Conservation (phyloP, 2,888 invertebrate genomes). For the Gymnocheta viridis region DNA sequence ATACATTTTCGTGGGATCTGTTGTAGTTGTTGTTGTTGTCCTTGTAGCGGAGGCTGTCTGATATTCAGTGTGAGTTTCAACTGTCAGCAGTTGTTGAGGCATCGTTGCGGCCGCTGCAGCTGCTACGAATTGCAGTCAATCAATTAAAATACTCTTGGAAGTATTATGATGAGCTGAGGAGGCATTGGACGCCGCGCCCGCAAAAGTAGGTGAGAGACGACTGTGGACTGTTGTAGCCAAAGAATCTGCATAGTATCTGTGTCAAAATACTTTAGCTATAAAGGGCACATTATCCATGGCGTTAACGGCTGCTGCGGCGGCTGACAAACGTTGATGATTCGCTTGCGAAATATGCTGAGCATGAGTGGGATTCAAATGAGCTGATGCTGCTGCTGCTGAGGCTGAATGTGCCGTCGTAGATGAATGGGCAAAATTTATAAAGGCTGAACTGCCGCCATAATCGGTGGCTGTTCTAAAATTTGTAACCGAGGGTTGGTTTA, state of each 20-base stretch:
- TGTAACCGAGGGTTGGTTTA: slow-evolving; percentile 72
- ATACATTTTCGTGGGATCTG: slow-evolving; percentile 38
- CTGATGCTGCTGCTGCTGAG: slow-evolving; percentile 29
- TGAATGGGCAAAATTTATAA: slow-evolving; percentile 75
- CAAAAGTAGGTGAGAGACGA: slow-evolving; percentile 60
- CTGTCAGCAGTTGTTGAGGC: slow-evolving; percentile 57
- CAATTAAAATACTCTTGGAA: slow-evolving; percentile 78
- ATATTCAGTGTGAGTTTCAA: slow-evolving; percentile 61
- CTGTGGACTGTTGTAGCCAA: slow-evolving; percentile 73
- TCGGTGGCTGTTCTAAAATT: slow-evolving; percentile 73
- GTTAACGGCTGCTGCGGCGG: slow-evolving; percentile 74
- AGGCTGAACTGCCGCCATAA: slow-evolving; percentile 75
- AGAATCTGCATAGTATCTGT: slow-evolving; percentile 81
- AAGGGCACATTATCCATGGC: slow-evolving; percentile 81
- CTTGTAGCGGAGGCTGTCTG: slow-evolving; percentile 27
- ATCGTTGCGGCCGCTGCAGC: slow-evolving; percentile 72
- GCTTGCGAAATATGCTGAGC: slow-evolving; percentile 72
- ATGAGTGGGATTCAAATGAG: slow-evolving; percentile 70
- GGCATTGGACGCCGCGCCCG: slow-evolving; percentile 34
- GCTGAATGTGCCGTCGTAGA: slow-evolving; percentile 64
- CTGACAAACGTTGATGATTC: slow-evolving; percentile 75
- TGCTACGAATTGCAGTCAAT: slow-evolving; percentile 80
- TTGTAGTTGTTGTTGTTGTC: neutral
- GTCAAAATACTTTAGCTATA: slow-evolving; percentile 83
- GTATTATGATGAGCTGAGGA: slow-evolving; percentile 63